These are phyloP conservation scores for Cardiocondyla obscurior DNA, from an alignment of 1,140 invertebrate species.

Conservation along the genomic window DNA sequence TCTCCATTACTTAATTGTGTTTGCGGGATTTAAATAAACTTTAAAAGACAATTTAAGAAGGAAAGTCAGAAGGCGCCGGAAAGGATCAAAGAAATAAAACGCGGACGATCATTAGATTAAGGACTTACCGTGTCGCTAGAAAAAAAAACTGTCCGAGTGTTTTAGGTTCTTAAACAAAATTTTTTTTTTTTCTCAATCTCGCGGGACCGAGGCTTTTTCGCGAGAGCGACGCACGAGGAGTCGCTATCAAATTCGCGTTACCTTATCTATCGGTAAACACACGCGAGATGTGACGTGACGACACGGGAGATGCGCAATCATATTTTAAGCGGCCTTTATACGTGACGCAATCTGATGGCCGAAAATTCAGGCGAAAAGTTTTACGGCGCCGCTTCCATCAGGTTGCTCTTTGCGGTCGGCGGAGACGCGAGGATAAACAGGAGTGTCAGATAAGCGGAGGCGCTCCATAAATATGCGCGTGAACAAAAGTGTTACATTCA, in stretches of 20 bases:
- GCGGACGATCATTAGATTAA: background rate
- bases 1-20: background rate
- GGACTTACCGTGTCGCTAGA: background rate
- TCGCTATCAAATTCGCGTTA: background rate
- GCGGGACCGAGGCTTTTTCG: background rate
- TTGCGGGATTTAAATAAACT: background rate
- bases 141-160: background rate
- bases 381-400: background rate
- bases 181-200: background rate
- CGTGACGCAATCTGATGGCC: slow-evolving; percentile 17
- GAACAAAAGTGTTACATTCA: slow-evolving; percentile 19
- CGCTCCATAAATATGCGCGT: slow-evolving; percentile 26
- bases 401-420: background rate
- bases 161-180: background rate
- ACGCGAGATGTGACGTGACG: background rate
- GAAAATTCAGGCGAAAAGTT: slow-evolving; percentile 32
- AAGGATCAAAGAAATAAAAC: background rate
- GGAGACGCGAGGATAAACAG: slow-evolving; percentile 19
- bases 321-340: background rate
- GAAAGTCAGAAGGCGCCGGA: background rate
- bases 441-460: slow-evolving; percentile 42
- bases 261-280: slow-evolving; percentile 11
- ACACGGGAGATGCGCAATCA: background rate
- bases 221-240: background rate
- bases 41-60: too few species aligned